These are phyloP conservation scores for Chloroceryle inda DNA, from an alignment of 2,797 vertebrate genomes.

Conservation along the genomic window DNA sequence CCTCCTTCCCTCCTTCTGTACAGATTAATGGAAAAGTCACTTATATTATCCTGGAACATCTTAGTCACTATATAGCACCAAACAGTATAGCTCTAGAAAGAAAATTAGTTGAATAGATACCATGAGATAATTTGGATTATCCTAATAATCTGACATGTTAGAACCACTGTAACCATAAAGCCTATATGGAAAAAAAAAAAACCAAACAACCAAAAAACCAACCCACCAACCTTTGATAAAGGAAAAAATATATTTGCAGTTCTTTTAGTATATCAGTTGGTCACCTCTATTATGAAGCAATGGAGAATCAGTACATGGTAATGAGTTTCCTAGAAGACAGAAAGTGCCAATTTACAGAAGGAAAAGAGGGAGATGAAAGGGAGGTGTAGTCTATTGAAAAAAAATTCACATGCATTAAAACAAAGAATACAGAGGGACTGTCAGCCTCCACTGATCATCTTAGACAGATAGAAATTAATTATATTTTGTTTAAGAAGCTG, in stretches of 20 bases:
- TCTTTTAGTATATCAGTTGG: conserved; percentile 48
- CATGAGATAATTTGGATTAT: conserved; percentile 59
- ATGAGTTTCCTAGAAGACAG: conserved; percentile 79
- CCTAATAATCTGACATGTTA: conserved; percentile 39
- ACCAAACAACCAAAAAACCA: not conserved
- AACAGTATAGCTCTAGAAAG: not conserved
- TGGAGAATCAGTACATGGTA: conserved; percentile 68
- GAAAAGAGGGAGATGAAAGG: conserved; percentile 75
- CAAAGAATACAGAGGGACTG: conserved; percentile 73
- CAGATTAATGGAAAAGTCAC: not conserved
- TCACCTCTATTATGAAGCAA: conserved; percentile 62
- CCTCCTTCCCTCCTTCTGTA: not conserved
- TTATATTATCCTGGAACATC: not conserved
- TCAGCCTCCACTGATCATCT: conserved; percentile 74
- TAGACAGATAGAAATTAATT: conserved; percentile 84
- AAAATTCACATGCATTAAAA: conserved; percentile 67
- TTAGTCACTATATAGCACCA: conserved; percentile 19
- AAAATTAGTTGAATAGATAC: conserved; percentile 7
- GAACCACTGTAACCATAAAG: conserved; percentile 59
- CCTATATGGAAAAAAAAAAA: not conserved
- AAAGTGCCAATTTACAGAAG: conserved; percentile 78
- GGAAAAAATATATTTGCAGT: conserved; percentile 64
- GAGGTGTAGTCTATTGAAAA: conserved; percentile 59
- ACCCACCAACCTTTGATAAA: conserved; percentile 39
- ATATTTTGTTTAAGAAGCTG: conserved; percentile 80